Evolutionary conservation across 1,140 invertebrate genomes (phyloP).

Genomic region (Drosophila funebris): DNA sequence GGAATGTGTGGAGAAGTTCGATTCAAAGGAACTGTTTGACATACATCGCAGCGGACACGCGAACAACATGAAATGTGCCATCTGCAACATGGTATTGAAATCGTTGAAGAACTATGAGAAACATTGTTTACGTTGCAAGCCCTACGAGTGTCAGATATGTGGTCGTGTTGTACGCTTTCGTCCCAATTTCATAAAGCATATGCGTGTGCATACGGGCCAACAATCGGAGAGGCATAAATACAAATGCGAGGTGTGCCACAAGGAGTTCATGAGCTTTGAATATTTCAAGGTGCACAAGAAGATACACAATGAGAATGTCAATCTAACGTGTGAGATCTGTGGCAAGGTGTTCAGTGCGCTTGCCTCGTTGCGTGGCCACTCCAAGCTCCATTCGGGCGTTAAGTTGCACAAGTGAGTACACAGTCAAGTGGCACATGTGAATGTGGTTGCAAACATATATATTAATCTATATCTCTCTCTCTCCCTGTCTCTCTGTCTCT

Average conservation of each 20-base stretch:
- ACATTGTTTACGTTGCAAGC: slow-evolving; percentile 82
- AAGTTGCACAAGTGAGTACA: slow-evolving; percentile 82
- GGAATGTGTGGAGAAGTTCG: slow-evolving; percentile 80
- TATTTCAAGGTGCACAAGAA: slow-evolving; percentile 84
- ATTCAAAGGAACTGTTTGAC: slow-evolving; percentile 78
- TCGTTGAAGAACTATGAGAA: slow-evolving; percentile 82
- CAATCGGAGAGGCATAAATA: slow-evolving; percentile 82
- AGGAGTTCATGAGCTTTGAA: slow-evolving; percentile 83
- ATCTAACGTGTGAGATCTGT: slow-evolving; percentile 82
- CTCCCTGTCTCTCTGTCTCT: background rate
- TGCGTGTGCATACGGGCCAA: slow-evolving; percentile 80
- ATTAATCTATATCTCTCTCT: no score
- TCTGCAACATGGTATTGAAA: slow-evolving; percentile 82
- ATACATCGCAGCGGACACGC: slow-evolving; percentile 81
- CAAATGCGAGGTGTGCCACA: slow-evolving; percentile 83
- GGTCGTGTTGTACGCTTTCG: slow-evolving; percentile 79
- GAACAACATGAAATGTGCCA: slow-evolving; percentile 83
- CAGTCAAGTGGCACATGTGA: background rate
- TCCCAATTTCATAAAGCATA: slow-evolving; percentile 82
- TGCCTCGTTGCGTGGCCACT: slow-evolving; percentile 77
- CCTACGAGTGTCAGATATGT: slow-evolving; percentile 83
- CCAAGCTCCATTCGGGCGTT: slow-evolving; percentile 79
- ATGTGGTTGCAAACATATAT: background rate
- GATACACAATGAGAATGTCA: slow-evolving; percentile 82
- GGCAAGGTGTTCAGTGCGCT: slow-evolving; percentile 82